Evolutionary conservation across 2,113 vertebrate species (phyloP).

Genomic region (Laticauda colubrina): DNA sequence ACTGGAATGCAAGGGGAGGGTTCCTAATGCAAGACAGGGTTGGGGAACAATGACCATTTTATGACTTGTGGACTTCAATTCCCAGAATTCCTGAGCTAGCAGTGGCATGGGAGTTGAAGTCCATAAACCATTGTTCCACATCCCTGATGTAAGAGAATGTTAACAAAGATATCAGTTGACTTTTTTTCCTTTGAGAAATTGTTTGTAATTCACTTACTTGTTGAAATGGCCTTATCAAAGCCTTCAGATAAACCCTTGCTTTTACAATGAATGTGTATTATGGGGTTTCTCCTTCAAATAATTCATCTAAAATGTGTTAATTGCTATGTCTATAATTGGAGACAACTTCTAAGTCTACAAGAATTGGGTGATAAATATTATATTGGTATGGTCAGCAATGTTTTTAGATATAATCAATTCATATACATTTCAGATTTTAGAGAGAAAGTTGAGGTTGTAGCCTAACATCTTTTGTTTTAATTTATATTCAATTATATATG

Average conservation of each 20-base stretch:
- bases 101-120: background rate
- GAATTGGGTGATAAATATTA: background rate
- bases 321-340: background rate
- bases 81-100: background rate
- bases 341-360: background rate
- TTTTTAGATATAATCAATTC: background rate
- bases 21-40: slow-evolving; percentile 22
- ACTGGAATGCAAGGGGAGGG: background rate
- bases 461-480: background rate
- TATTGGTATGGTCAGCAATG: background rate
- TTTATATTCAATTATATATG: background rate
- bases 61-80: background rate
- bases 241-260: slow-evolving; percentile 33
- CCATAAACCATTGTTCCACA: background rate
- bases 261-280: slow-evolving; percentile 35
- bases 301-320: background rate
- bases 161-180: slow-evolving; percentile 30
- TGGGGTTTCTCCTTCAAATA: slow-evolving; percentile 44
- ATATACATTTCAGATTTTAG: background rate
- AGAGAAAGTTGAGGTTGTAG: background rate
- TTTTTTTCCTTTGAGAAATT: slow-evolving; percentile 28
- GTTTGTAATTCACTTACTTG: slow-evolving; percentile 38
- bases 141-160: slow-evolving; percentile 9
- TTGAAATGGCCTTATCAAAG: slow-evolving; percentile 17
- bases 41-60: background rate